A percentile compares a stretch with the other conserved stretches of the same genome.
Conservation (phyloP, 92 coral and sea anemone genomes). For the Paramuricea clavata region DNA sequence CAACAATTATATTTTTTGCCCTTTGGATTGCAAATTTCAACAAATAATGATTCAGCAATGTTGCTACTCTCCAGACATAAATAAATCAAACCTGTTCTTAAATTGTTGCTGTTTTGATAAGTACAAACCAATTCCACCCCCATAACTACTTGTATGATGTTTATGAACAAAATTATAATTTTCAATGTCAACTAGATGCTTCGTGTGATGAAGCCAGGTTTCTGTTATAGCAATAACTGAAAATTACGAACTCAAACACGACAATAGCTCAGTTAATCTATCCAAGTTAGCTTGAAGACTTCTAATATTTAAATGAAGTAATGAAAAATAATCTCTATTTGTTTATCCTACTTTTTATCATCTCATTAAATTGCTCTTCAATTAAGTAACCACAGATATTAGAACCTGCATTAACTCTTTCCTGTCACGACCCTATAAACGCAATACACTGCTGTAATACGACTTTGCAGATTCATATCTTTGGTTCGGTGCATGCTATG, state of each 20-base stretch:
- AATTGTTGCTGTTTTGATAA: not conserved
- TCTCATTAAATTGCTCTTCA: constrained; percentile 1
- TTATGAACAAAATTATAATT: constrained; percentile 26
- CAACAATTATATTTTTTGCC: not conserved
- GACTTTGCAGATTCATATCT: no score
- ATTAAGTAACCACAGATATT: constrained; percentile 3
- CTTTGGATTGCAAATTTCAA: no score
- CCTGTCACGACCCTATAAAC: no score
- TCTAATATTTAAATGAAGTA: not conserved
- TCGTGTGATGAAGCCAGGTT: constrained; percentile 27
- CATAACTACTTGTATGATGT: not conserved
- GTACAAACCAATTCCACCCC: constrained; percentile 31
- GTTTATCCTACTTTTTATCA: not conserved
- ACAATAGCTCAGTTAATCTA: not conserved
- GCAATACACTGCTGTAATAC: no score
- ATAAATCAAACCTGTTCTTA: constrained; percentile 30
- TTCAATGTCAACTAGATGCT: not conserved
- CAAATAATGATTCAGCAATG: not conserved
- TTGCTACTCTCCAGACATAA: not conserved
- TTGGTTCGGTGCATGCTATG: no score
- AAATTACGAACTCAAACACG: not conserved
- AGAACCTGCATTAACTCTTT: not conserved
- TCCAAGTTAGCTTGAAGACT: not conserved
- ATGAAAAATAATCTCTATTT: not conserved
- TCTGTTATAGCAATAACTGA: constrained; percentile 25